phyloP scores from a whole-genome alignment of 2,888 invertebrate species.

The Aleiodes leptofemur region DNA sequence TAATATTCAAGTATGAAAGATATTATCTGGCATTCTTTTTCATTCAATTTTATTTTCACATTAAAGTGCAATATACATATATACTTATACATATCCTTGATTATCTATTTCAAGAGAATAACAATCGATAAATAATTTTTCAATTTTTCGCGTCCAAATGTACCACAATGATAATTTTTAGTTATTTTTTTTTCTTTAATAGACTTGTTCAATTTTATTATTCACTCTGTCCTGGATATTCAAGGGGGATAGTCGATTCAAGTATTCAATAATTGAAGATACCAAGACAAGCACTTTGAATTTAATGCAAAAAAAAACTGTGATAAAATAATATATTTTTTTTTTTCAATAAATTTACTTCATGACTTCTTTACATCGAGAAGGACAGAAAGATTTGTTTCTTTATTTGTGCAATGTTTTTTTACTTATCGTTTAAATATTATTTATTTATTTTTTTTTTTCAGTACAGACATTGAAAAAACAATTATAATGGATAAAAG shows the following conservation, averaged over 20 bases:
- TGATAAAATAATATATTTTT: neutral
- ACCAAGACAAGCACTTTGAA: neutral
- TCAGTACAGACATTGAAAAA: constrained; percentile 28
- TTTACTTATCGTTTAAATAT: neutral
- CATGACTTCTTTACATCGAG: constrained; percentile 7
- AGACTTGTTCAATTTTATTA: neutral
- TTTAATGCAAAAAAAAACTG: constrained; percentile 2
- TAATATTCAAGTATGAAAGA: neutral
- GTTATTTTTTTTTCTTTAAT: too few relatives aligned
- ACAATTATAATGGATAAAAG: neutral
- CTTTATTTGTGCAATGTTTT: constrained; percentile 3
- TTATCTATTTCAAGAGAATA: constrained; percentile 19
- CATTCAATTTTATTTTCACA: constrained; percentile 24
- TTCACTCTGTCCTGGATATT: neutral
- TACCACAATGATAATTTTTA: constrained; percentile 1
- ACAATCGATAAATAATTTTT: constrained; percentile 30
- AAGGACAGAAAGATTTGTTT: neutral
- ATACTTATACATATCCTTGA: constrained; percentile 20
- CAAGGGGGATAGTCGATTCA: neutral
- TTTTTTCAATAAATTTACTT: neutral
- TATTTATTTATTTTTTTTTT: constrained; percentile 22
- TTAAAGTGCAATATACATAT: constrained; percentile 36
- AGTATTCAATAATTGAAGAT: too few relatives aligned
- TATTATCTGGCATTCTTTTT: neutral
- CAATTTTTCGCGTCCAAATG: neutral